These are phyloP conservation scores for Lepisosteus oculatus DNA, from an alignment of 2,113 vertebrate species.

Conservation along the genomic window DNA sequence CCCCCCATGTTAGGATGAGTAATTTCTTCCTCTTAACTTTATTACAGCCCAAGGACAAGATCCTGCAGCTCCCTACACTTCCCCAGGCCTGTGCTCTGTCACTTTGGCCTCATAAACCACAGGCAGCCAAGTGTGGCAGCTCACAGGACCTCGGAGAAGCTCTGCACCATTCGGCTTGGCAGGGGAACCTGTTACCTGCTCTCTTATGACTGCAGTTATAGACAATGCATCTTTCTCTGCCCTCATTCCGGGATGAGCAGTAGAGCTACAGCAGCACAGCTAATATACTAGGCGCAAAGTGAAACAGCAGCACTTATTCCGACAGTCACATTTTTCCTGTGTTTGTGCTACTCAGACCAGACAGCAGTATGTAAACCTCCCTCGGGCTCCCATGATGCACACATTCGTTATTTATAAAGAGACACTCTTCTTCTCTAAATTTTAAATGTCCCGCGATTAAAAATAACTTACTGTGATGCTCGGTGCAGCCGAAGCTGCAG, in stretches of 20 bases:
- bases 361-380: constrained; percentile 9
- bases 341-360: constrained; percentile 6
- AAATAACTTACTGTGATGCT: constrained; percentile 49
- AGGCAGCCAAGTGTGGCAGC: background rate
- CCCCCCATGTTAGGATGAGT: constrained; percentile 29
- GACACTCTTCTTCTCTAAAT: constrained; percentile 59
- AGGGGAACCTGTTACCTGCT: background rate
- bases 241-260: constrained; percentile 21
- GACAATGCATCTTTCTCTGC: constrained; percentile 33
- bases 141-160: background rate
- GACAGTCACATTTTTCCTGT: constrained; percentile 9
- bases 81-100: constrained; percentile 8
- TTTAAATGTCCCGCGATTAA: constrained; percentile 56
- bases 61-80: constrained; percentile 24
- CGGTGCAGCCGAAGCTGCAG: constrained; percentile 32
- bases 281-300: constrained; percentile 11
- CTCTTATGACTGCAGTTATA: constrained; percentile 19
- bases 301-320: background rate
- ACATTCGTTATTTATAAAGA: constrained; percentile 52
- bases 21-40: constrained; percentile 39
- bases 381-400: constrained; percentile 8
- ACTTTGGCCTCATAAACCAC: background rate
- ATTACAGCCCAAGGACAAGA: constrained; percentile 47
- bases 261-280: constrained; percentile 29
- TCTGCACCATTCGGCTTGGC: background rate